Evolutionary conservation across 2,113 vertebrate genomes (phyloP), one percentile per base, ranked within the genome.

Genomic region (Cyprinus carpio): DNA sequence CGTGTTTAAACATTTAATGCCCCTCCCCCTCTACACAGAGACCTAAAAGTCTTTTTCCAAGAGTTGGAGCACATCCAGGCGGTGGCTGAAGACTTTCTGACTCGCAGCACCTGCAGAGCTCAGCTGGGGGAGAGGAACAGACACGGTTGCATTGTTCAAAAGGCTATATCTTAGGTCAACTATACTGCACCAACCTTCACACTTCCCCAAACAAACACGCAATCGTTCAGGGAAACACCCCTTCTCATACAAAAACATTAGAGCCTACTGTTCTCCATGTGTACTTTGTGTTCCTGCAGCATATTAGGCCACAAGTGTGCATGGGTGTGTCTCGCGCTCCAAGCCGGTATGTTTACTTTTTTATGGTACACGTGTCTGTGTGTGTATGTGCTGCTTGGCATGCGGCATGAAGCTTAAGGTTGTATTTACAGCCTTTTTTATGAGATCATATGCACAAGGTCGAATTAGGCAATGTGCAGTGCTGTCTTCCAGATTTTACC

Each of bases 71-170:
- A n/a, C 64, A 81, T 75, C 85, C 78, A 88, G 13, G 65, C 77
- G 34, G n/a, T n/a, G n/a, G n/a, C n/a, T n/a, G n/a, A 62, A 87
- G 89, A 88, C 72, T 87, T 86, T 82, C 88, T 85, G 87, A 86
- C 87, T 91, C 90, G 88, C 88, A 92, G 89, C 91, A 92, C 89
- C 90, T 93, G 92, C 90, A 89, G 60, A 75, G 31, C 85, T 90
- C 82, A 46, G 87, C 90, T 87, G 91, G 86, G 90, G 87, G 88
- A n/a, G 89, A 88, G 90, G 86, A 89, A 87, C 87, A 87, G 89
- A 90, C 89, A 89, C 87, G 86, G 86, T 77, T 88, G 90, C 88
- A 37, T n/a, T 1, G 71, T 72, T 67, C 12, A 75, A 90, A 85
- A 37, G n/a, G n/a, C 87, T 87, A 92, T 89, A 89, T 91, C 85